Conservation (phyloP, 2,888 invertebrate genomes). For the Drosophila niveifrons region DNA sequence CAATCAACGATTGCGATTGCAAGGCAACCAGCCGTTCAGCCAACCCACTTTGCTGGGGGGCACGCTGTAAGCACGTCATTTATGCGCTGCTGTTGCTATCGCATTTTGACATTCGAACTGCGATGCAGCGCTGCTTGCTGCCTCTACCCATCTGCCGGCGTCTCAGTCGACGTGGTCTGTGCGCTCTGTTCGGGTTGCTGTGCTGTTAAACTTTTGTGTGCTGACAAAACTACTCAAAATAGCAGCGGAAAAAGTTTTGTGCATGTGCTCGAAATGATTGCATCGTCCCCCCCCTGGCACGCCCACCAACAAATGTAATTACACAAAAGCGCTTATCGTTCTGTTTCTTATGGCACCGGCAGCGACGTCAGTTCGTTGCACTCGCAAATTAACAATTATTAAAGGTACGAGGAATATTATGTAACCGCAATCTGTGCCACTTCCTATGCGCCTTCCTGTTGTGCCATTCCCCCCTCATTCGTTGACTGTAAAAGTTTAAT, state of each 20-base stretch:
- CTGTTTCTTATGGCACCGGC: constrained; percentile 27
- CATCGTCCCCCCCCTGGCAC: constrained; percentile 10
- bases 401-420: constrained; percentile 28
- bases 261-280: constrained; percentile 55
- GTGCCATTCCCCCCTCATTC: not conserved
- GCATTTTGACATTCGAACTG: constrained; percentile 64
- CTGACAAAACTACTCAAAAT: constrained; percentile 72
- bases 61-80: constrained; percentile 70
- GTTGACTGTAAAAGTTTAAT: constrained; percentile 39
- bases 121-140: constrained; percentile 15
- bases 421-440: constrained; percentile 51
- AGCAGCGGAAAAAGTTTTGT: constrained; percentile 55
- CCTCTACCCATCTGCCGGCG: constrained; percentile 11
- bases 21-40: constrained; percentile 29
- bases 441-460: constrained; percentile 28
- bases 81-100: constrained; percentile 65
- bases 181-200: constrained; percentile 11
- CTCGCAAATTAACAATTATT: constrained; percentile 69
- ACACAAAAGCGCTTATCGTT: constrained; percentile 71
- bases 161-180: constrained; percentile 19
- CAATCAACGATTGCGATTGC: constrained; percentile 14
- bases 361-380: constrained; percentile 71
- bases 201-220: constrained; percentile 66
- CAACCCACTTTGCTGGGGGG: constrained; percentile 67
- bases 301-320: constrained; percentile 64